phyloP scores from a whole-genome alignment of 2,797 vertebrate genomes.

The Melopsittacus undulatus region DNA sequence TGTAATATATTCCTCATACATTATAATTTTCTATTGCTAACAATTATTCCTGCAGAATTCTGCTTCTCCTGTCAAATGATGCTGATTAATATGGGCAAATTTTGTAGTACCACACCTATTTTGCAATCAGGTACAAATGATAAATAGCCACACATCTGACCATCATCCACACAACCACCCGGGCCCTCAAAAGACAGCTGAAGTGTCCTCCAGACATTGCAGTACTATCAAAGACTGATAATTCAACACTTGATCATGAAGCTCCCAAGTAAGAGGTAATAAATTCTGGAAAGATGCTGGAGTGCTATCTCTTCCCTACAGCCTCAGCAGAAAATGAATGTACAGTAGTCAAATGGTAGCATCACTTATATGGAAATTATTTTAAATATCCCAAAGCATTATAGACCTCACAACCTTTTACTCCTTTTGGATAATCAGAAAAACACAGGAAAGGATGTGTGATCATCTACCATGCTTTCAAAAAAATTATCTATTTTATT shows the following conservation, averaged over 20 bases:
- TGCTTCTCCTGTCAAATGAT: background rate
- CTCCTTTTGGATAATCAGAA: background rate
- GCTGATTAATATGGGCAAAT: background rate
- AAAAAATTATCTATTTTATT: background rate
- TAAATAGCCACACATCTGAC: background rate
- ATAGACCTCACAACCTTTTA: background rate
- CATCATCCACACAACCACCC: background rate
- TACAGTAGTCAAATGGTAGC: background rate
- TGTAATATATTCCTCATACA: background rate
- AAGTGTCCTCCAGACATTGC: background rate
- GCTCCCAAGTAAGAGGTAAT: fast-evolving
- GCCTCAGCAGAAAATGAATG: background rate
- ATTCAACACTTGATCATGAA: background rate
- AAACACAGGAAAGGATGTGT: background rate
- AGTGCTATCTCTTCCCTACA: background rate
- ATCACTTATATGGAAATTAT: background rate
- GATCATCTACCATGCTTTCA: background rate
- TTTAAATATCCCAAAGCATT: background rate
- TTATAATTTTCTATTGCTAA: background rate
- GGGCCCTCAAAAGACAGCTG: background rate
- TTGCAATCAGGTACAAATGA: background rate
- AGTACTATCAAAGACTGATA: background rate
- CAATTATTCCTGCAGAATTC: background rate
- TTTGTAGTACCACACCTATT: background rate
- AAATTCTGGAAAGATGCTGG: background rate